Evolutionary conservation across 2,888 invertebrate species (phyloP), one percentile per base, ranked within the genome.

Genomic region (Netelia fuscicornis): DNA sequence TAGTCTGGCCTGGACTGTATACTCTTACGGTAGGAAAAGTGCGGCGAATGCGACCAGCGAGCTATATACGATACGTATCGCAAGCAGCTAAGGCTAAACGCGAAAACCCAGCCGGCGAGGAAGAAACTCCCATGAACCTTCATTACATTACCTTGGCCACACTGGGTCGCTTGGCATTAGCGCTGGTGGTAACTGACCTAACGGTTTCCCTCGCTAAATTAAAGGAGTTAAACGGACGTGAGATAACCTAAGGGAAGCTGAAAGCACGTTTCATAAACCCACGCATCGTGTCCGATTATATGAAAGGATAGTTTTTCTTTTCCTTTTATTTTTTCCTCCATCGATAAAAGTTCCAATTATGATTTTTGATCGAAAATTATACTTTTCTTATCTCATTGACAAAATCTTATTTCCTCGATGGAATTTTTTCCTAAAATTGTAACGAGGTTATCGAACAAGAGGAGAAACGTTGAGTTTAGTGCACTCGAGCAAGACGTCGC

Each of bases 191-290:
- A 90, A 91, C 91, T 90, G 91, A 90, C 89, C 91, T 89, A 92
- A 92, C 90, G 90, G 90, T 91, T 91, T 90, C 89, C 90, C 90
- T 87, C 87, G 90, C 90, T 90, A 92, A 93, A 93, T 92, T 92
- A 91, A 92, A 91, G 89, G 90, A 92, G 91, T 90, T 91, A 90
- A 92, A 92, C 89, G 88, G 89, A 91, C 90, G 87, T 88, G 89
- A 91, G 91, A 92, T 91, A 92, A 92, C 89, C 91, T 81, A 86
- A 87, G 86, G 85, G 86, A 87, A 42, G 30, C 65, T 42, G 54
- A 72, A 48, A 71, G 25, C 52, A 79, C 80, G 85, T 86, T 80
- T 74, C 86, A 68, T 76, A 56, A 86, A 86, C 77, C 88, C 62
- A 74, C 86, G 72, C 62, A 25, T 17, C 54, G 72, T 68, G 58